Base-by-base conservation (phyloP, 2,888 invertebrate species). In the Plusia festucae region DNA sequence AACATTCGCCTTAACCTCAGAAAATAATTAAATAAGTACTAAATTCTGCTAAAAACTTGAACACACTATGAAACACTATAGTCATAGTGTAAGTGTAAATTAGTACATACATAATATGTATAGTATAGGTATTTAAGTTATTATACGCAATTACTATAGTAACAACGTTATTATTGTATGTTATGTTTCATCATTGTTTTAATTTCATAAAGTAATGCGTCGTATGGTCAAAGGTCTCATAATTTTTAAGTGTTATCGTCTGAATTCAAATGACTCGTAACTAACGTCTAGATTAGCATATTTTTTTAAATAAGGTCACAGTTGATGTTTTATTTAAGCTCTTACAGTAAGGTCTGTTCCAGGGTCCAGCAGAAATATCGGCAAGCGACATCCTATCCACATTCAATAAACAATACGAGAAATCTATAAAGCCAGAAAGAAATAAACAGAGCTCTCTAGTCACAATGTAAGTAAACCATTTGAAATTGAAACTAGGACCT, bases 371-470 rank as follows among this genome's bases (percentile, higher is more conserved):
- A 1, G 91, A 93, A 18, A 60, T 93, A 5, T 87, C 93, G 0
- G 86, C 86, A 0, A 85, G 82, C 34, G 91, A 88, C n/a, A 87
- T 93, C 18, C 72, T 93, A 5, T 85, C 84, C 0, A 90, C 91
- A 2, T 93, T 90, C 81, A 90, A 88, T 58, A 89, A 86, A 49
- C 80, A 82, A 27, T 83, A 88, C 13, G 87, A 91, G 57, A 88
- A 88, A 46, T 65, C 87, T 1, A 62, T 73, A 0, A 91, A 86
- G 60, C 74, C 78, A 0, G 90, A 91, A 20, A 84, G 82, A 16
- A 90, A 82, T 61, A 93, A 90, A 64, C 95, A 95, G 61, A 94
- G 91, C 64, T 95, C 95, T 0, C 75, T 95, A 22, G 89, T 95
- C 7, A 95, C 95, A 13, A 93, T 95, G 95, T 95, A 83, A 90